phyloP scores from a whole-genome alignment of 2,797 vertebrate genomes.

The Chelonia mydas region DNA sequence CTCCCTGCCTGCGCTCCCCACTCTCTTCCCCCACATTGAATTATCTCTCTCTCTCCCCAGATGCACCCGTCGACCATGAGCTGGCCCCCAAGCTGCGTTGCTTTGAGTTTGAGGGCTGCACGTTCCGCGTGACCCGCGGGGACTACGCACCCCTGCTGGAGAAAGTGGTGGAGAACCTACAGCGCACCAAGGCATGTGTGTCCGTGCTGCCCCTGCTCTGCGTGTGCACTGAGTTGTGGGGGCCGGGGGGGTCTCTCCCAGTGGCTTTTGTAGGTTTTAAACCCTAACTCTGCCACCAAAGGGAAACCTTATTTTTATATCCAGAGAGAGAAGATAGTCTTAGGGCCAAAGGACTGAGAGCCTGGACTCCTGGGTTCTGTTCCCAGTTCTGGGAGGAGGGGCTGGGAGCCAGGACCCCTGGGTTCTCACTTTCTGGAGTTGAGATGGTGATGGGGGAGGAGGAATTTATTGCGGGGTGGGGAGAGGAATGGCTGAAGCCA shows the following conservation, averaged over 20 bases:
- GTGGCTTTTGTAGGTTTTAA: neutral
- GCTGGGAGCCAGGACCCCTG: neutral
- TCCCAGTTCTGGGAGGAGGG: too few relatives aligned
- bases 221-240: neutral
- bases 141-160: conserved; percentile 90
- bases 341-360: neutral
- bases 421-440: neutral
- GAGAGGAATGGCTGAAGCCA: neutral
- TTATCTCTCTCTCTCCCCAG: conserved; percentile 65
- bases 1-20: neutral
- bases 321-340: neutral
- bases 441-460: neutral
- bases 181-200: conserved; percentile 86
- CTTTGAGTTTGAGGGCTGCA: conserved; percentile 85
- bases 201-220: neutral
- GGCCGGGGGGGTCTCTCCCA: neutral
- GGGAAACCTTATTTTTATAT: neutral
- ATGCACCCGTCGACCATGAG: conserved; percentile 82
- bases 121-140: conserved; percentile 88
- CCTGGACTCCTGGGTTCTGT: neutral
- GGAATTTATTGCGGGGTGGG: neutral
- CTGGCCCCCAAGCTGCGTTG: conserved; percentile 79
- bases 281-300: neutral
- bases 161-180: conserved; percentile 86
- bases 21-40: too few relatives aligned